A percentile compares a stretch with the other conserved stretches of the same genome.
Evolutionary conservation across 2,888 invertebrate genomes (phyloP).

Genomic region (Acholoe squamosa): DNA sequence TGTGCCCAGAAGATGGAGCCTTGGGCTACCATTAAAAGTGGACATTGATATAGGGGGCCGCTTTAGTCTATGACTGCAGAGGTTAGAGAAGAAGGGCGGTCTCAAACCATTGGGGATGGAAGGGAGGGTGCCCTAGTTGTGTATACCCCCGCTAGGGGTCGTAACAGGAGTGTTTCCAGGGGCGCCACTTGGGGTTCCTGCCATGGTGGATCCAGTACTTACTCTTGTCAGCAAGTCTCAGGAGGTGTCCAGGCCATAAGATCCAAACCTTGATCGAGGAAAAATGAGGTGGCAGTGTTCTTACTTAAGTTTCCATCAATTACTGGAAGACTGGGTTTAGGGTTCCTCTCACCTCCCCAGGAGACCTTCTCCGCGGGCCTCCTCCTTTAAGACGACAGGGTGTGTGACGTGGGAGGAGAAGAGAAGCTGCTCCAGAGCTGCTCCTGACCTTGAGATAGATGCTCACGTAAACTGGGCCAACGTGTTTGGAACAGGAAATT

Average conservation of each 20-base stretch:
- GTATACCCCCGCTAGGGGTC: neutral
- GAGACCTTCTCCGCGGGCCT: neutral
- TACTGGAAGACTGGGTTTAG: neutral
- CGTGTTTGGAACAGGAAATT: neutral
- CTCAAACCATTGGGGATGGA: neutral
- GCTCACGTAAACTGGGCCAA: neutral
- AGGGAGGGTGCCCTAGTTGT: neutral
- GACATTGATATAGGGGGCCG: conserved; percentile 18
- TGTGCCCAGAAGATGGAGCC: conserved; percentile 33
- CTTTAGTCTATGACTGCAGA: neutral
- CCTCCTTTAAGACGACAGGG: neutral
- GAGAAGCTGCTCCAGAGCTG: neutral
- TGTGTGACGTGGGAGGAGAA: neutral
- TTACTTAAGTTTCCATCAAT: conserved; percentile 23
- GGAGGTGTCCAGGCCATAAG: neutral
- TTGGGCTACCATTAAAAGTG: conserved; percentile 34
- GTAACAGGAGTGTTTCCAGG: neutral
- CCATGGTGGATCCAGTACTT: neutral
- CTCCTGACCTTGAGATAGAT: conserved; percentile 38
- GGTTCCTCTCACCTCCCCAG: neutral
- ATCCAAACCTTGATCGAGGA: neutral
- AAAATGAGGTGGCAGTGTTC: neutral
- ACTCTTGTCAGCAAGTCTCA: neutral
- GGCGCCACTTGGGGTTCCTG: neutral
- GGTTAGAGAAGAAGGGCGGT: neutral